Base-by-base conservation (phyloP, 2,113 vertebrate species). In the Nicator chloris region DNA sequence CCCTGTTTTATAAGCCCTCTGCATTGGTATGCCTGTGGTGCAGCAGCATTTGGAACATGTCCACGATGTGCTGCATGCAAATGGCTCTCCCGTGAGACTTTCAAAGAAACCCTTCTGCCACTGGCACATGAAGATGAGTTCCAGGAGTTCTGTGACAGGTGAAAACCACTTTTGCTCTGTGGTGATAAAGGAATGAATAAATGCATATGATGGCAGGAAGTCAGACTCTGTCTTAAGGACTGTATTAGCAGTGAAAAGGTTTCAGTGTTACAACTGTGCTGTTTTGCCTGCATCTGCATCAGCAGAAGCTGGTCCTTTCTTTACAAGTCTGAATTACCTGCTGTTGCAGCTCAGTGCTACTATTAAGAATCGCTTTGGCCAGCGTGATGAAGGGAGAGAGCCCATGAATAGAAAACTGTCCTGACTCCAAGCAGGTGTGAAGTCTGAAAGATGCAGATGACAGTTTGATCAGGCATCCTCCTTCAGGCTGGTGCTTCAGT, bases 361-460 rank as follows among this genome's bases (percentile, higher is more conserved):
- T 59, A 87, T 89, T 92, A 95, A 95, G 89, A 50, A 90, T 80
- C 18, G 7, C 85, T 80, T 95, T 96, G 94, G 90, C 87, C 79
- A 83, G 84, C 0, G 6, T 77, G 88, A 80, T 70, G 70, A 57
- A 47, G 59, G 31, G 39, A 75, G 14, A 73, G 70, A 77, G 63
- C 47, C 78, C 44, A 66, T 91, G 84, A 97, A 95, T 88, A 60
- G 90, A 91, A 96, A 97, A 77, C 75, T 93, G 93, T 88, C 82
- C 59, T 72, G 89, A 54, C 63, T 95, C 93, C 91, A 91, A 95
- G 93, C 91, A 97, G 89, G 89, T 97, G 91, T 95, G 84, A 87
- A 94, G 75, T 28, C 79, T 94, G 87, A 94, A 95, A 77, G 95
- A 92, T 88, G 75, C 87, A 76, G 63, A 77, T 76, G 86, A 93